Percentiles rank a stretch among this genome's conserved stretches.
Conservation (phyloP, 2,797 vertebrate species). For the Chelmon rostratus region DNA sequence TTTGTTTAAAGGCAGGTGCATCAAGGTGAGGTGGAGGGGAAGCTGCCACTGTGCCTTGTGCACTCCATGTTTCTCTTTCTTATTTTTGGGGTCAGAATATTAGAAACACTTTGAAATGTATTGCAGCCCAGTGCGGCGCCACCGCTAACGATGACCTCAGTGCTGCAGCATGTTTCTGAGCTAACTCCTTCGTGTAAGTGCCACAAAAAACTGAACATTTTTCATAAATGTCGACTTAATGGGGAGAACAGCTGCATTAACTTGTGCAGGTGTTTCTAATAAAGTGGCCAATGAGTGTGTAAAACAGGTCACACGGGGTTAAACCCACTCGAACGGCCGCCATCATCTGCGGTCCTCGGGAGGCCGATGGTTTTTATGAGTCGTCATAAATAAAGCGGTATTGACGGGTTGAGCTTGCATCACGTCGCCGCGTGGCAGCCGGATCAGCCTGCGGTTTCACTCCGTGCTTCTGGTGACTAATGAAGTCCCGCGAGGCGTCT, state of each 20-base stretch:
- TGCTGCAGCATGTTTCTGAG: neutral
- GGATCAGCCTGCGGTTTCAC: constrained; percentile 40
- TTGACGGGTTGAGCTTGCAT: constrained; percentile 53
- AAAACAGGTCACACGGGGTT: neutral
- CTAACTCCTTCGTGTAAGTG: no score
- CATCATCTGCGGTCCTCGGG: neutral
- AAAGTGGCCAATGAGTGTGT: neutral
- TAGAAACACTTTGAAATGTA: neutral
- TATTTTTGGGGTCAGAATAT: neutral
- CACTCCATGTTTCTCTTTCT: no score
- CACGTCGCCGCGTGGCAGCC: constrained; percentile 32
- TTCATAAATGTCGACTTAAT: no score
- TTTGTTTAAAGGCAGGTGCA: no score
- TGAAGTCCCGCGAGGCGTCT: constrained; percentile 65
- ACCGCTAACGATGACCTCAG: neutral
- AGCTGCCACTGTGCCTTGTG: no score
- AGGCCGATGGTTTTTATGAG: neutral
- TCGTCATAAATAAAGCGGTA: constrained; percentile 43
- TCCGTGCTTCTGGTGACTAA: constrained; percentile 64
- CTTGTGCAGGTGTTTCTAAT: no score
- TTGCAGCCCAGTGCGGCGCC: no score
- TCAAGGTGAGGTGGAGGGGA: no score
- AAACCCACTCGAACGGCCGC: neutral
- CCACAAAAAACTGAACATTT: no score
- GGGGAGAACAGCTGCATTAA: neutral